Conservation (phyloP, 2,888 invertebrate species). For the Epinotia bilunana region DNA sequence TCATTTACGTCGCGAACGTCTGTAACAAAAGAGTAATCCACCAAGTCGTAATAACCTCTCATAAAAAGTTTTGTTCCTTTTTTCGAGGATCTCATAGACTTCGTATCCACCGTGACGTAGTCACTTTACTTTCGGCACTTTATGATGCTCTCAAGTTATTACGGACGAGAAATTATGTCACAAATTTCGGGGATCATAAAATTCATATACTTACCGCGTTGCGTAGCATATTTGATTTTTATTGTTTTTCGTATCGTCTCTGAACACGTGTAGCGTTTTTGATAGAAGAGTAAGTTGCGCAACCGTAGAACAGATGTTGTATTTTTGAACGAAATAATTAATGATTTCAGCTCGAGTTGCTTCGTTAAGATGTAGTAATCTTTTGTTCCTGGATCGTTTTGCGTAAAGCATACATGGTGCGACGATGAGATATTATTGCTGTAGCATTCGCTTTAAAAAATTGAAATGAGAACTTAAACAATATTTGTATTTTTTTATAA, state of each 20-base stretch:
- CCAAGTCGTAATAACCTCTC: constrained; percentile 25
- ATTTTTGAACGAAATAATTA: constrained; percentile 67
- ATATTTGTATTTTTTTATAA: too few species aligned
- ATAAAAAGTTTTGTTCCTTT: constrained; percentile 39
- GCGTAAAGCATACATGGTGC: background rate
- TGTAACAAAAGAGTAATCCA: constrained; percentile 35
- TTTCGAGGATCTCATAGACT: constrained; percentile 31
- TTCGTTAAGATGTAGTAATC: constrained; percentile 32
- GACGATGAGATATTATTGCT: background rate
- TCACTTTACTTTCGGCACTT: constrained; percentile 46
- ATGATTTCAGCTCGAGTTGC: constrained; percentile 32
- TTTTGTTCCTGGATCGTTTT: constrained; percentile 19
- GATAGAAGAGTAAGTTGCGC: constrained; percentile 52
- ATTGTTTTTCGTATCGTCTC: constrained; percentile 57
- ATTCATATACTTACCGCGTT: constrained; percentile 43
- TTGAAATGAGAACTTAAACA: too few species aligned
- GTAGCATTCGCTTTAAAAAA: too few species aligned
- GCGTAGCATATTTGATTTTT: constrained; percentile 62
- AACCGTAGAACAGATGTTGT: constrained; percentile 65
- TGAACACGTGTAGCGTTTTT: constrained; percentile 53
- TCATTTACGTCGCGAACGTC: constrained; percentile 17
- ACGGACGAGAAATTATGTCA: constrained; percentile 56
- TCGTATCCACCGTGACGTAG: constrained; percentile 29
- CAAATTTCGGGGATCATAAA: constrained; percentile 52
- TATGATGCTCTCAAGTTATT: constrained; percentile 57